phyloP scores from a whole-genome alignment of 2,113 vertebrate genomes.

The Aegithalos caudatus region DNA sequence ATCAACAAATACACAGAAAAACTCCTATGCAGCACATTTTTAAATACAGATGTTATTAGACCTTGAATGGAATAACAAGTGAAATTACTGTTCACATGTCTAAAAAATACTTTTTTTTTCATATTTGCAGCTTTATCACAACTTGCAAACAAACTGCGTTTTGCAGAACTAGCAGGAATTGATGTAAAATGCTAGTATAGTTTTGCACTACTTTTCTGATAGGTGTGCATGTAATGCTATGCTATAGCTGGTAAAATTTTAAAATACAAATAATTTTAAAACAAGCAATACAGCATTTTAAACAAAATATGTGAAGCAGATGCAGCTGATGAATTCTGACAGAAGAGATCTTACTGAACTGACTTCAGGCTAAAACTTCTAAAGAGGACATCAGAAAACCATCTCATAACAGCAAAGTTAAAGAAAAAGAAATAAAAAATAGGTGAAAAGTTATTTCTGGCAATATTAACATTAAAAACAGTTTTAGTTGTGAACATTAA shows the following conservation, averaged over 20 bases:
- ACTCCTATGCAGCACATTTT: not conserved
- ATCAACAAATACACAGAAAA: not conserved
- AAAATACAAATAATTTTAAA: not conserved
- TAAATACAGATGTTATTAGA: not conserved
- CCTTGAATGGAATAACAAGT: not conserved
- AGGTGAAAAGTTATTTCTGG: not conserved
- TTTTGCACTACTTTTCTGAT: not conserved
- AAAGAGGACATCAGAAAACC: not conserved
- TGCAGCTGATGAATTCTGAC: not conserved
- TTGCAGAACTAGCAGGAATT: not conserved
- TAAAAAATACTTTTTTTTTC: not conserved
- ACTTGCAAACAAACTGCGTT: not conserved
- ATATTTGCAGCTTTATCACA: not conserved
- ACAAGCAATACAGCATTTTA: not conserved
- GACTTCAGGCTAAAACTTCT: not conserved
- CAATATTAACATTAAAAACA: not conserved
- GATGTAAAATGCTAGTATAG: not conserved
- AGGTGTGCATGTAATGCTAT: not conserved
- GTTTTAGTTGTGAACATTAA: not conserved
- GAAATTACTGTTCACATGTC: not conserved
- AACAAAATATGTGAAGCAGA: not conserved
- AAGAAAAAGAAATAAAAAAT: not conserved
- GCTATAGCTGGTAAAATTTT: not conserved
- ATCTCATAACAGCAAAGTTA: not conserved
- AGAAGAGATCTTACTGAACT: not conserved